These are phyloP conservation scores for Furcifer pardalis DNA, from an alignment of 2,797 vertebrate species.

Conservation along the genomic window DNA sequence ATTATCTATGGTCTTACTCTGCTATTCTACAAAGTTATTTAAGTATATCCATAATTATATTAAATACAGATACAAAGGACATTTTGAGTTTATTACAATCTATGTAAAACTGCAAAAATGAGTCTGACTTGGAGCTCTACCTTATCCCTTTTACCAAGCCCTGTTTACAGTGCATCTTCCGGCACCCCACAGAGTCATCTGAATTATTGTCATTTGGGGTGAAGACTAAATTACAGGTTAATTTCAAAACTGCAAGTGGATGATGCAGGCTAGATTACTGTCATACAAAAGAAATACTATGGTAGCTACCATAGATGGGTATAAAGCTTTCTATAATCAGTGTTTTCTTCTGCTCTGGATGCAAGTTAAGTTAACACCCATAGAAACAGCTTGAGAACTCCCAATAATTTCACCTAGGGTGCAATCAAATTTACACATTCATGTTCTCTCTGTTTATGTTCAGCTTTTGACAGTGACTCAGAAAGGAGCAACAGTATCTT, in stretches of 20 bases:
- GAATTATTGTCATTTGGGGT: slow-evolving; percentile 86
- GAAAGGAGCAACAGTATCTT: slow-evolving; percentile 58
- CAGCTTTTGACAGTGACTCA: slow-evolving; percentile 67
- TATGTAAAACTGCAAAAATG: slow-evolving; percentile 60
- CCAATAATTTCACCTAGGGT: slow-evolving; percentile 51
- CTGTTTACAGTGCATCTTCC: slow-evolving; percentile 82
- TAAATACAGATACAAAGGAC: slow-evolving; percentile 48
- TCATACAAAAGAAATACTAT: slow-evolving; percentile 76
- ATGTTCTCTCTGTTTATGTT: slow-evolving; percentile 66
- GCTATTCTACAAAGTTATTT: background rate
- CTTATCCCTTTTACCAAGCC: slow-evolving; percentile 67
- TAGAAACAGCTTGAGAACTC: slow-evolving; percentile 55
- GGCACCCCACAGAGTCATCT: slow-evolving; percentile 83
- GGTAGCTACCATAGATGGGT: slow-evolving; percentile 72
- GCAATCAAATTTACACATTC: slow-evolving; percentile 59
- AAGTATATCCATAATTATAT: slow-evolving; percentile 47
- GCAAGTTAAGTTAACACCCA: slow-evolving; percentile 67
- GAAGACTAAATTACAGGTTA: slow-evolving; percentile 88
- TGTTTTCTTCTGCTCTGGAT: slow-evolving; percentile 72
- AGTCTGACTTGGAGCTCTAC: slow-evolving; percentile 66
- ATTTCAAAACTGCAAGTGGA: slow-evolving; percentile 81
- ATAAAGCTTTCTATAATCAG: slow-evolving; percentile 75
- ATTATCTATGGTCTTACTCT: background rate
- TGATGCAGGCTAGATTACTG: slow-evolving; percentile 83
- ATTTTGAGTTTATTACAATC: slow-evolving; percentile 60